Evolutionary conservation across 1,140 invertebrate genomes (phyloP).

Genomic region (Cherax quadricarinatus): DNA sequence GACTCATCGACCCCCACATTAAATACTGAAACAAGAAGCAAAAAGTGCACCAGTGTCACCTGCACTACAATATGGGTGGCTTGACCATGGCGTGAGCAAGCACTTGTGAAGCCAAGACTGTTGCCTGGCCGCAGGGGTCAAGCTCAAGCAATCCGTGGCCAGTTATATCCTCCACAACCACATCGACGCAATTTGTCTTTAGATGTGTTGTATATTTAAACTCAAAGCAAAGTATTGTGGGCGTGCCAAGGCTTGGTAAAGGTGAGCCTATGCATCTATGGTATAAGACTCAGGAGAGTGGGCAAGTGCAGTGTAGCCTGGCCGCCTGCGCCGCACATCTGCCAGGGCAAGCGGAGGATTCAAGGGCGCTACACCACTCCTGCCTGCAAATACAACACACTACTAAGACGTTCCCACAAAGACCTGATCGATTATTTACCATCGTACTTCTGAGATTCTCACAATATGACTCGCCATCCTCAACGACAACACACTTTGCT

Average conservation of each 20-base stretch:
- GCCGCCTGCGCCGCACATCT: conserved; percentile 21
- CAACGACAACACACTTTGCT: too few species aligned
- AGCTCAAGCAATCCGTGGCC: too few species aligned
- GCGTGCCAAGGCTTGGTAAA: neutral
- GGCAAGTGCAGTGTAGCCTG: neutral
- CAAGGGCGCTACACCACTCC: conserved; percentile 62
- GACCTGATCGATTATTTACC: conserved; percentile 43
- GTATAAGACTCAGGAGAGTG: neutral
- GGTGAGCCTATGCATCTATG: neutral
- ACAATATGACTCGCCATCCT: neutral
- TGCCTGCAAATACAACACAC: conserved; percentile 61
- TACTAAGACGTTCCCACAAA: conserved; percentile 48
- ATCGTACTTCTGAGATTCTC: neutral
- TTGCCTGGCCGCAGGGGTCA: too few species aligned
- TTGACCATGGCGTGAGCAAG: neutral
- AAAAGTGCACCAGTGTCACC: too few species aligned
- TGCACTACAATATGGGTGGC: too few species aligned
- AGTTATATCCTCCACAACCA: too few species aligned
- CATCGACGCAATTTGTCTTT: too few species aligned
- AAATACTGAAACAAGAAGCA: too few species aligned
- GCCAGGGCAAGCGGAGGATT: conserved; percentile 36
- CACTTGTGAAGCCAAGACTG: neutral
- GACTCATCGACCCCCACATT: too few species aligned
- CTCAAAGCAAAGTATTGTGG: neutral
- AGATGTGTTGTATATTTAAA: neutral